A percentile compares a stretch with the other conserved stretches of the same genome.
Evolutionary conservation across 35 echinoderm and acorn worm species (phyloP).

Genomic region (Lytechinus variegatus): DNA sequence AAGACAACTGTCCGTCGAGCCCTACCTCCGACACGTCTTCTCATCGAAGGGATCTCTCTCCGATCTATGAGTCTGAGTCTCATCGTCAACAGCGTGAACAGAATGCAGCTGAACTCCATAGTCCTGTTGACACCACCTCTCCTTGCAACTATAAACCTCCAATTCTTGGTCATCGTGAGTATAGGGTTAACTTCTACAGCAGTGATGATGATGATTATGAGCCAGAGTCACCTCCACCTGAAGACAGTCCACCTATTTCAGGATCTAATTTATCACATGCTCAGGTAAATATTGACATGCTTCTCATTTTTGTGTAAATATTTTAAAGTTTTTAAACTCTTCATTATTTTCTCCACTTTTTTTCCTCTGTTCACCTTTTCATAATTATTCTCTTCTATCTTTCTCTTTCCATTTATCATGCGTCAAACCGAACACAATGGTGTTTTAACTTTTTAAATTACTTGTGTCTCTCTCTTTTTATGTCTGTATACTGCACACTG

Average conservation of each 20-base stretch:
- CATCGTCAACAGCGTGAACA: slow-evolving; percentile 34
- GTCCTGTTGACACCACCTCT: not conserved
- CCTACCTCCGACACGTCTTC: slow-evolving; percentile 20
- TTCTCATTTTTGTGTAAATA: not conserved
- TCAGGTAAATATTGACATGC: not conserved
- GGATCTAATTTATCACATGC: not conserved
- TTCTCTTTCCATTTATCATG: not conserved
- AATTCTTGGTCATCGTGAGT: slow-evolving; percentile 27
- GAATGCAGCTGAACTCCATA: not conserved
- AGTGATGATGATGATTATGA: slow-evolving; percentile 74
- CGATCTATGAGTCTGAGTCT: slow-evolving; percentile 55
- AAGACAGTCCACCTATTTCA: slow-evolving; percentile 24
- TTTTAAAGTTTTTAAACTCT: not conserved
- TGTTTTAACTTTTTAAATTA: not conserved
- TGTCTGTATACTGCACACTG: not conserved
- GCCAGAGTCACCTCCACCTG: slow-evolving; percentile 28
- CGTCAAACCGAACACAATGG: no score
- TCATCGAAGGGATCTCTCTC: slow-evolving; percentile 54
- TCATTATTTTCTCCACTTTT: not conserved
- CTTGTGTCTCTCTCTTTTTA: not conserved
- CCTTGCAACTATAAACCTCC: not conserved
- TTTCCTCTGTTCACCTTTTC: not conserved
- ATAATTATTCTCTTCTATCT: not conserved
- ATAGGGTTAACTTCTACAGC: slow-evolving; percentile 64
- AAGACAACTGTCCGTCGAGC: slow-evolving; percentile 2